These are phyloP conservation scores for Trinectes maculatus DNA, from an alignment of 2,113 vertebrate species.

Conservation along the genomic window DNA sequence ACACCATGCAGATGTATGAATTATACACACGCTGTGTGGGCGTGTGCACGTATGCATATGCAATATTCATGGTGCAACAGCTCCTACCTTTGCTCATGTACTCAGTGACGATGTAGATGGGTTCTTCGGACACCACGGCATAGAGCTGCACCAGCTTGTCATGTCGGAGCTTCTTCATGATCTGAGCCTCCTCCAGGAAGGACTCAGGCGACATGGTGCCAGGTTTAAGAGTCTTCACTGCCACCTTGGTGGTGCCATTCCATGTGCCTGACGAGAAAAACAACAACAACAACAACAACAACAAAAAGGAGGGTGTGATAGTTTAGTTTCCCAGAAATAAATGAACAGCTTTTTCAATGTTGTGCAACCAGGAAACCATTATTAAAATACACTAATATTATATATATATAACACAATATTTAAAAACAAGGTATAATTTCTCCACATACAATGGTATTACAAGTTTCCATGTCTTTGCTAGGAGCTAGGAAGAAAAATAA, in stretches of 20 bases:
- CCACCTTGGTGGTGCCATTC: constrained; percentile 99
- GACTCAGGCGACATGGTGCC: constrained; percentile 99
- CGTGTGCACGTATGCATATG: constrained; percentile 13
- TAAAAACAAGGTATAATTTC: no score
- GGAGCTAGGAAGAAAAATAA: no score
- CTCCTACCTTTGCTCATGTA: constrained; percentile 96
- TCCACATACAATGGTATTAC: no score
- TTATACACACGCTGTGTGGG: constrained; percentile 34
- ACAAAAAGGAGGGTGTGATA: neutral
- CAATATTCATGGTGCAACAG: constrained; percentile 43
- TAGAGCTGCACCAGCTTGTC: constrained; percentile 98
- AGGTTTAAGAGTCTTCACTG: constrained; percentile 98
- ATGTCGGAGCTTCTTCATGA: constrained; percentile 99
- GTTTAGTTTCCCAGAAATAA: no score
- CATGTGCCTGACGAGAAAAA: constrained; percentile 86
- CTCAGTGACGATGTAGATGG: constrained; percentile 98
- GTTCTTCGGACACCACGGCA: constrained; percentile 97
- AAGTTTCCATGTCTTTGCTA: no score
- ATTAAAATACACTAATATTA: no score
- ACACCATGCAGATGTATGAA: constrained; percentile 31
- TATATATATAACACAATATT: no score
- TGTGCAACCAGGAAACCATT: no score
- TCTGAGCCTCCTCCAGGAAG: constrained; percentile 98
- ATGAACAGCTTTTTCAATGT: no score
- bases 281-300: no score